Evolutionary conservation across 2,113 vertebrate species (phyloP).

Genomic region (Colius striatus): DNA sequence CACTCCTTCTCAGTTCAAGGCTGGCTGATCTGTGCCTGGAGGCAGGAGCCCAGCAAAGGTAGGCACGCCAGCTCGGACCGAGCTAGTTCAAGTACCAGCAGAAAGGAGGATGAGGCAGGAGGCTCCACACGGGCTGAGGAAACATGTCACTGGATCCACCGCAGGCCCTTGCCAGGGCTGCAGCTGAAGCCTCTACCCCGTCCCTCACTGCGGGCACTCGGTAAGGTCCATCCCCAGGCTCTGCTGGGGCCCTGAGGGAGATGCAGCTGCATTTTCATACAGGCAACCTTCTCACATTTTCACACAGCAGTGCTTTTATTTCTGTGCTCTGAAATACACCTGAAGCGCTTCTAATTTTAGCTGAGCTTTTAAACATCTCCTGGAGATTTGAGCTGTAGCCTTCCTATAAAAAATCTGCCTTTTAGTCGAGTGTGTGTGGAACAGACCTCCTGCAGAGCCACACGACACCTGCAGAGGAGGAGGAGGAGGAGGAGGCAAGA

Average conservation of each 20-base stretch:
- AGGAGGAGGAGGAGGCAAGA: not conserved
- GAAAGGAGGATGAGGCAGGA: not conserved
- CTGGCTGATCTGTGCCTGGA: not conserved
- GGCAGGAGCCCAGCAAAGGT: not conserved
- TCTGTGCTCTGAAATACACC: not conserved
- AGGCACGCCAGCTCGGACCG: accelerated
- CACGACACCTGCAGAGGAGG: not conserved
- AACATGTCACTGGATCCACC: accelerated
- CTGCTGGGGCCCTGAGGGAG: not conserved
- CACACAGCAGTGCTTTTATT: not conserved
- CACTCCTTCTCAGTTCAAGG: not conserved
- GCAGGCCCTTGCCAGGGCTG: accelerated
- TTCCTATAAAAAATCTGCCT: not conserved
- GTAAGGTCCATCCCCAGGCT: not conserved
- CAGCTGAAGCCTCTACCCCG: not conserved
- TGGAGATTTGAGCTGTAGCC: not conserved
- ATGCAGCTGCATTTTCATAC: not conserved
- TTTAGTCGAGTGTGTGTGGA: not conserved
- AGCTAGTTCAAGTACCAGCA: not conserved
- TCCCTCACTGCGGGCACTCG: accelerated
- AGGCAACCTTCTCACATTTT: not conserved
- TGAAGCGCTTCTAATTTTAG: not conserved
- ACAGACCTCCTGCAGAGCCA: not conserved
- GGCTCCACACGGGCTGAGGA: accelerated
- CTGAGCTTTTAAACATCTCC: not conserved